phyloP scores from a whole-genome alignment of 2,113 vertebrate species.

The Hepsetus odoe region DNA sequence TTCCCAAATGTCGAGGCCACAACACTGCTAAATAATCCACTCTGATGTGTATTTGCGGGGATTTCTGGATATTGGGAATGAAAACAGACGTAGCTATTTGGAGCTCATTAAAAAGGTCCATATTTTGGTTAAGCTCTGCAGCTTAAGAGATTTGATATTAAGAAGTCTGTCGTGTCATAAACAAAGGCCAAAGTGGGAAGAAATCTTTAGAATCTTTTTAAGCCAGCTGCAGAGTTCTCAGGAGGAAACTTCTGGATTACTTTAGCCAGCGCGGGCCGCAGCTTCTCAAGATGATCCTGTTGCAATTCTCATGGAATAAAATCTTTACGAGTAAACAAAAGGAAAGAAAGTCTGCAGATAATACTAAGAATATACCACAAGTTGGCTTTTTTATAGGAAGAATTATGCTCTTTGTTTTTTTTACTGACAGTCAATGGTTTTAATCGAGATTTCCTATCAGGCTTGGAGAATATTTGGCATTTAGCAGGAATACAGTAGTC shows the following conservation, averaged over 20 bases:
- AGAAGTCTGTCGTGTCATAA: slow-evolving; percentile 12
- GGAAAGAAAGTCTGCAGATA: too few relatives aligned
- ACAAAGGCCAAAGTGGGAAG: slow-evolving; percentile 32
- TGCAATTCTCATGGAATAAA: slow-evolving; percentile 51
- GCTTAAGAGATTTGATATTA: not conserved
- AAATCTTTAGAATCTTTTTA: slow-evolving; percentile 1
- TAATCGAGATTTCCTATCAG: too few relatives aligned
- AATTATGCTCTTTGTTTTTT: too few relatives aligned
- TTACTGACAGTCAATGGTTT: too few relatives aligned
- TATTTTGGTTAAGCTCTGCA: not conserved
- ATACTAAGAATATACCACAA: too few relatives aligned
- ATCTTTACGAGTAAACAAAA: not conserved
- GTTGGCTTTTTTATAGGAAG: too few relatives aligned
- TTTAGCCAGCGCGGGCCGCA: slow-evolving; percentile 34
- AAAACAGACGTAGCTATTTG: slow-evolving; percentile 36
- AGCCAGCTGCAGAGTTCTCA: slow-evolving; percentile 11
- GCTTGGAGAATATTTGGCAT: too few relatives aligned
- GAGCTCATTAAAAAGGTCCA: slow-evolving; percentile 6
- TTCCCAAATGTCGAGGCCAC: not conserved
- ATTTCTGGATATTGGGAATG: slow-evolving; percentile 35
- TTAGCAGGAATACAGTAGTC: too few relatives aligned
- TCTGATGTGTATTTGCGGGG: slow-evolving; percentile 23
- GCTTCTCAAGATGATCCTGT: not conserved
- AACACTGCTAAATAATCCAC: slow-evolving; percentile 23
- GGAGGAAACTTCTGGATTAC: slow-evolving; percentile 34